Evolutionary conservation across 2,797 vertebrate genomes (phyloP).

Genomic region (Schizopygopsis pylzovi): DNA sequence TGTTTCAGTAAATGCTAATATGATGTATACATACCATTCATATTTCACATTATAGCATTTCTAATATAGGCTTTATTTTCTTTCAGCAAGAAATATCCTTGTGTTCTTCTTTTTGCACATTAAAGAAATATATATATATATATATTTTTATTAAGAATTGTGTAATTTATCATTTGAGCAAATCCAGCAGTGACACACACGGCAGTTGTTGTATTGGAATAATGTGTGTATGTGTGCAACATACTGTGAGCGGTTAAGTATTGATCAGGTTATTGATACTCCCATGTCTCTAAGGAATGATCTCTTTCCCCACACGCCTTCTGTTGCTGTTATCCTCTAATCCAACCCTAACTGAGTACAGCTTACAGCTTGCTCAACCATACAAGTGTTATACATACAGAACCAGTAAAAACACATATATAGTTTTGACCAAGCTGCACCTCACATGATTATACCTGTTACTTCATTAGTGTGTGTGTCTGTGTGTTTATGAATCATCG

Average conservation of each 20-base stretch:
- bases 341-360: conserved; percentile 57
- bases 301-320: conserved; percentile 39
- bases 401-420: conserved; percentile 7
- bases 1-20: not conserved
- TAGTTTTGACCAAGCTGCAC: not conserved
- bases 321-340: conserved; percentile 54
- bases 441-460: not conserved
- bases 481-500: conserved; percentile 5
- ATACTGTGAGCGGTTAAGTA: conserved; percentile 54
- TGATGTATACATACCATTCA: not conserved
- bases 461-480: not conserved
- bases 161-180: conserved; percentile 11
- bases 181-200: conserved; percentile 17
- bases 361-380: conserved; percentile 47
- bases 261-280: conserved; percentile 65
- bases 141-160: not conserved
- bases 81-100: not conserved
- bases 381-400: conserved; percentile 16
- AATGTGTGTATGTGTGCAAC: conserved; percentile 43
- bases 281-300: conserved; percentile 49
- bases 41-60: not conserved
- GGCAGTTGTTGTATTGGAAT: conserved; percentile 32
- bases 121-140: not conserved
- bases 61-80: not conserved
- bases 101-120: not conserved